Conservation (phyloP, 2,888 invertebrate genomes). For the Cryptosula pallasiana region DNA sequence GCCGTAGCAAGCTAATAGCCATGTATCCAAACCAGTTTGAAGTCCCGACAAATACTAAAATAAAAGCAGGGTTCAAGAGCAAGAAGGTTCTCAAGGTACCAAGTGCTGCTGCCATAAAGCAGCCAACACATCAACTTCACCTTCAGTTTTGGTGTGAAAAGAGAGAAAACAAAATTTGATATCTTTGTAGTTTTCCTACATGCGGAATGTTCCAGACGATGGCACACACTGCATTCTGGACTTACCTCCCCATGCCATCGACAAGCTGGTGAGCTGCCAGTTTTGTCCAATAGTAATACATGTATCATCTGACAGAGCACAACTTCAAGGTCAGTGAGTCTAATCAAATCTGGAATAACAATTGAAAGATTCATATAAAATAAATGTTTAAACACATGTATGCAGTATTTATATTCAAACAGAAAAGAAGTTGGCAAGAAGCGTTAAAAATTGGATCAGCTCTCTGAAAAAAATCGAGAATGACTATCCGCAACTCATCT, state of each 20-base stretch:
- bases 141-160: too few relatives aligned
- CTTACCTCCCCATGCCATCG: constrained; percentile 6
- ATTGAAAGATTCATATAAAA: too few relatives aligned
- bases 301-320: constrained; percentile 9
- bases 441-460: neutral
- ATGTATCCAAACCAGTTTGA: constrained; percentile 91
- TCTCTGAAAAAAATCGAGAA: neutral
- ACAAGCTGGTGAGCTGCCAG: neutral
- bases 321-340: neutral
- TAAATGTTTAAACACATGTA: too few relatives aligned
- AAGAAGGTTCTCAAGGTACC: neutral
- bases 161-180: too few relatives aligned
- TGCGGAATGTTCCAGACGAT: neutral
- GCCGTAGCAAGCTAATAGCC: constrained; percentile 78
- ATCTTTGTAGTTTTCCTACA: neutral
- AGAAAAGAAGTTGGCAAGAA: neutral
- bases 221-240: constrained; percentile 9
- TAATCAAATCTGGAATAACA: too few relatives aligned
- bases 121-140: too few relatives aligned
- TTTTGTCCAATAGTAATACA: neutral
- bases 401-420: too few relatives aligned
- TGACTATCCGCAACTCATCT: neutral
- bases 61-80: neutral
- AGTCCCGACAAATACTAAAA: constrained; percentile 63
- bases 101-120: too few relatives aligned